Evolutionary conservation across 2,797 vertebrate species (phyloP).

Genomic region (Gallirallus australis): DNA sequence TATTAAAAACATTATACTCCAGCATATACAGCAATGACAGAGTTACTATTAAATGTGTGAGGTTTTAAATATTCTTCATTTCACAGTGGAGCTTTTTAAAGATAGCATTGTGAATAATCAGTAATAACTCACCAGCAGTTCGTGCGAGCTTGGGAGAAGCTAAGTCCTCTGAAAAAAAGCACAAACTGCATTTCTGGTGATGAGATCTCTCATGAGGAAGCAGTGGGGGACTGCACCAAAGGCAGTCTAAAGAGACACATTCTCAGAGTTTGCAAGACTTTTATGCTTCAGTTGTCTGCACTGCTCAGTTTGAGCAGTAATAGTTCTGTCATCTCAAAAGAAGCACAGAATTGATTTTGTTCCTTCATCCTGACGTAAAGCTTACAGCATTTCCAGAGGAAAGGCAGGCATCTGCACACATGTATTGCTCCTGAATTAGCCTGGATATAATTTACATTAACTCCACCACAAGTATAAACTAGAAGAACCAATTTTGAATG

Average conservation of each 20-base stretch:
- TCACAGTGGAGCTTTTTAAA: background rate
- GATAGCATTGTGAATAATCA: background rate
- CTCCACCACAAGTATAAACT: background rate
- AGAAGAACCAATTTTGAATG: background rate
- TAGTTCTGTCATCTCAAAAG: constrained; percentile 11
- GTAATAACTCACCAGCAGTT: background rate
- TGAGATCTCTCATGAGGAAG: background rate
- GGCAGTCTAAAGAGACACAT: background rate
- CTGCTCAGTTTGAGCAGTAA: constrained; percentile 25
- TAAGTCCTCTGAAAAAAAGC: background rate
- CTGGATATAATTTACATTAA: background rate
- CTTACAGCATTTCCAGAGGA: background rate
- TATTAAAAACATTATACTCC: background rate
- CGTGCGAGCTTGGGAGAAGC: background rate
- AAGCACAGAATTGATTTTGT: background rate
- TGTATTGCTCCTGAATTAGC: background rate
- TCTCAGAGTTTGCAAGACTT: background rate
- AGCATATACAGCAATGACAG: background rate
- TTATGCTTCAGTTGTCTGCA: background rate
- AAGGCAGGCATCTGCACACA: background rate
- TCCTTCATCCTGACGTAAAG: background rate
- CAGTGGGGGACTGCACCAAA: background rate
- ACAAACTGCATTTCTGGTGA: background rate
- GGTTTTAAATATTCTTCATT: background rate
- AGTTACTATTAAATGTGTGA: background rate